A percentile compares a stretch with the other conserved stretches of the same genome.
Evolutionary conservation across 2,113 vertebrate genomes (phyloP).

Genomic region (Ailurus styani): DNA sequence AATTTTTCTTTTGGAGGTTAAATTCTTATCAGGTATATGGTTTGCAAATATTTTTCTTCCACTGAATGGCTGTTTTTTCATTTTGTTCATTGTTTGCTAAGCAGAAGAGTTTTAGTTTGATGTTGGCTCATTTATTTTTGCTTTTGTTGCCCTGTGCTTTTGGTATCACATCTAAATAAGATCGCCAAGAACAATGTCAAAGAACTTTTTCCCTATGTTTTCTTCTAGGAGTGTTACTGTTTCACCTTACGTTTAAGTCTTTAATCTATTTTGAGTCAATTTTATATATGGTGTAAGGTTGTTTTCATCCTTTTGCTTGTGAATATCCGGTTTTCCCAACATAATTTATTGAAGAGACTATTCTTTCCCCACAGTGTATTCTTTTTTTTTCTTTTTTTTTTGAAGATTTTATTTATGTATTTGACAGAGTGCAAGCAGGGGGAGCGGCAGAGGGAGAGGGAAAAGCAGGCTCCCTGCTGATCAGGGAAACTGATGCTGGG

Average conservation of each 20-base stretch:
- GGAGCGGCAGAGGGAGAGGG: not conserved
- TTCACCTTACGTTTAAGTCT: not conserved
- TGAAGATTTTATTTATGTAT: not conserved
- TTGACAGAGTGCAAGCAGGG: not conserved
- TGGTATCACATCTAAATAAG: not conserved
- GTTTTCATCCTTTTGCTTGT: not conserved
- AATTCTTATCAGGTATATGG: not conserved
- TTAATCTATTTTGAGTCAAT: not conserved
- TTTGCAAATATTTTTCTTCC: not conserved
- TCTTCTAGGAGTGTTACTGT: not conserved
- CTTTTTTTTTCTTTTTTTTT: not conserved
- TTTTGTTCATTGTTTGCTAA: not conserved
- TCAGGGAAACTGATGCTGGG: no score
- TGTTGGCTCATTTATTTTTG: not conserved
- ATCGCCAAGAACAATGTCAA: not conserved
- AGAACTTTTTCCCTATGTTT: not conserved
- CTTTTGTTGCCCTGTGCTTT: not conserved
- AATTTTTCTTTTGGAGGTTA: no score
- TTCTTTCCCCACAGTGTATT: not conserved
- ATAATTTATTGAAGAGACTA: not conserved
- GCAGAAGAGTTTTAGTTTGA: not conserved
- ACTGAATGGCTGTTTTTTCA: not conserved
- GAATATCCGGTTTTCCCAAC: not conserved
- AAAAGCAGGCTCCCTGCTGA: not conserved
- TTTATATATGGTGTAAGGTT: not conserved